Base-by-base conservation (phyloP, 37 sponge, comb jelly and placozoan species). In the Aphrocallistes beatrix region DNA sequence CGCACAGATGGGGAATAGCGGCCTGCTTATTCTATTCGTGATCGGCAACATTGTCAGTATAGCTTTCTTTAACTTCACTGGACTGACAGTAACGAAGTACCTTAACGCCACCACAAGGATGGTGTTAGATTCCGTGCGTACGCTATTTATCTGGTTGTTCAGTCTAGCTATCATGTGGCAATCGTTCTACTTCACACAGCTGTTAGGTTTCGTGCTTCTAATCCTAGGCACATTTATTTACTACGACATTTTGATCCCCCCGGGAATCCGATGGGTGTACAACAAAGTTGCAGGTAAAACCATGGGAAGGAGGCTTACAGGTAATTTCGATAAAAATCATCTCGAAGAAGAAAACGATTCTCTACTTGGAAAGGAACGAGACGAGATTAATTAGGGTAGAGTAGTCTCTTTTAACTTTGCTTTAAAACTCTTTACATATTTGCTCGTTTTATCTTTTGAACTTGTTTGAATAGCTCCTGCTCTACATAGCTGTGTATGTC, bases 31-130 rank as follows among this genome's bases (percentile, higher is more conserved):
- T 9, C 23, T 97, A 10, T 82, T 95, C 23, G 86, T 87, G 1
- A 37, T 97, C 16, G 95, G 95, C 0, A 84, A 86, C 1, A 88
- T 97, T 23, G 40, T 97, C 38, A 97, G 98, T 86, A 94, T 97
- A 81, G 95, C 95, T 23, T 91, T 97, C 87, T 94, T 94, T 87
- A 97, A 97, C 90, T 94, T 94, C 85, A 87, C 98, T 83, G 98
- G 98, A 0, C 86, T 97, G 1, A 94, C 93, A 23, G 93, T 97
- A 25, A 97, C 98, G 0, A 82, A 90, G 47, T 89, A 86, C 13
- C 88, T 97, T 86, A 97, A 69, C 83, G 98, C 98, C 16, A 97
- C 98, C 21, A 91, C 91, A 17, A 45, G 98, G 30, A 94, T 97
- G 95, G 92, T 97, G 0, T 83, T 97, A 10, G 95, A 93, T 38